A percentile compares a stretch with the other conserved stretches of the same genome.
Evolutionary conservation across 2,113 vertebrate genomes (phyloP).

Genomic region (Micromys minutus): DNA sequence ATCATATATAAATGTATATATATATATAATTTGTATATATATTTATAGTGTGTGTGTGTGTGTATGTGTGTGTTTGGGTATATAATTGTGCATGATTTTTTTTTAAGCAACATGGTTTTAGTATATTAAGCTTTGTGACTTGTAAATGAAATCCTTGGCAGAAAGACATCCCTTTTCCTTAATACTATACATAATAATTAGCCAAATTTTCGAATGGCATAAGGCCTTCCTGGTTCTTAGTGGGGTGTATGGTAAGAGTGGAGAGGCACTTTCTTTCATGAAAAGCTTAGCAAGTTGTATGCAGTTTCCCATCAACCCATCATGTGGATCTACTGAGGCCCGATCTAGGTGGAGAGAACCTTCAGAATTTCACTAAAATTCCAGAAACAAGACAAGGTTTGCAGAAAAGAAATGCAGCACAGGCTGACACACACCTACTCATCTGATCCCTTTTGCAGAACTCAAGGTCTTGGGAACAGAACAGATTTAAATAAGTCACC

Average conservation of each 20-base stretch:
- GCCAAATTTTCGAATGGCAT: background rate
- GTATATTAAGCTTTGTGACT: slow-evolving; percentile 45
- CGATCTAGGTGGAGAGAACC: background rate
- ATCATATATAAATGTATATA: no score
- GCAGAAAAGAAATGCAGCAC: background rate
- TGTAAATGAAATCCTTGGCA: background rate
- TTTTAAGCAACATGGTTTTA: slow-evolving; percentile 38
- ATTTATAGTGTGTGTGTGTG: no score
- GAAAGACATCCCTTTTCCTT: slow-evolving; percentile 21
- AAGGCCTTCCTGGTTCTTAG: background rate
- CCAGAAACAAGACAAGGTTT: slow-evolving; percentile 18
- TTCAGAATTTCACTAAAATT: background rate
- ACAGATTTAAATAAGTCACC: slow-evolving; percentile 4
- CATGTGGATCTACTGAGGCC: background rate
- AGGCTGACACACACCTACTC: background rate
- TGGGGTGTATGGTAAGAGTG: slow-evolving; percentile 11
- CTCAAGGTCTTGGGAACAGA: slow-evolving; percentile 7
- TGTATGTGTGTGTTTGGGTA: no score
- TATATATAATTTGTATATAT: no score
- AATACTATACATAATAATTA: slow-evolving; percentile 2
- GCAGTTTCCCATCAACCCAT: slow-evolving; percentile 5
- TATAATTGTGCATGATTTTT: background rate
- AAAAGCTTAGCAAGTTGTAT: slow-evolving; percentile 37
- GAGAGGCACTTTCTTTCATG: background rate
- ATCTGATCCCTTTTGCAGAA: background rate